These are phyloP conservation scores for Phoxinus phoxinus DNA, from an alignment of 2,113 vertebrate species.

Conservation along the genomic window DNA sequence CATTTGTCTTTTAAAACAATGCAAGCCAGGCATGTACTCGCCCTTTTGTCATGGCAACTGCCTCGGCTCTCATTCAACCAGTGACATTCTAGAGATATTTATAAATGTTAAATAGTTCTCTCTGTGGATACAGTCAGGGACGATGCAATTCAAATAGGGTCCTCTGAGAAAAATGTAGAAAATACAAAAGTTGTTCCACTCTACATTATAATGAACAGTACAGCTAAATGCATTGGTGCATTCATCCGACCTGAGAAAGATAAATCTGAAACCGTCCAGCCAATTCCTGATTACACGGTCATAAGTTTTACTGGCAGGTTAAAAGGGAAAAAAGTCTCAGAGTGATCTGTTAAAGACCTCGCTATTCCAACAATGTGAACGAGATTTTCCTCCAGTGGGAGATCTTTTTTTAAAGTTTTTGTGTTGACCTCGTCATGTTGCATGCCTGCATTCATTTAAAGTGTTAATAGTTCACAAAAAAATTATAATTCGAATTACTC, in stretches of 20 bases:
- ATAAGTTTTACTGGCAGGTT: background rate
- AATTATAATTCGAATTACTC: too few relatives aligned
- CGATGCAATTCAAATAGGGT: conserved; percentile 6
- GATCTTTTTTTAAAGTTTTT: background rate
- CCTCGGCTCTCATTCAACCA: background rate
- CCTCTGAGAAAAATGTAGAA: background rate
- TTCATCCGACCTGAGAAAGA: background rate
- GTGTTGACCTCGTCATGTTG: background rate
- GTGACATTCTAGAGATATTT: conserved; percentile 42
- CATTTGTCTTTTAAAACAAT: conserved; percentile 43
- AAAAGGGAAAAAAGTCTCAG: background rate
- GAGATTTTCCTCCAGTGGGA: background rate
- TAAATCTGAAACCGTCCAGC: background rate
- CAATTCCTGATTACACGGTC: background rate
- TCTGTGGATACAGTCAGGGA: conserved; percentile 14
- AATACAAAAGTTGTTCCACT: background rate
- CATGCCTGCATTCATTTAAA: background rate
- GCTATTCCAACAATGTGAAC: background rate
- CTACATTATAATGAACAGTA: background rate
- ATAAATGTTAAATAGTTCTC: conserved; percentile 21
- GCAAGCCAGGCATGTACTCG: conserved; percentile 26
- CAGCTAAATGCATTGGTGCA: background rate
- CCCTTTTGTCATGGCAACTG: conserved; percentile 22
- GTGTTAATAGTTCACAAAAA: background rate
- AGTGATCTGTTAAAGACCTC: background rate